Evolutionary conservation across 2,113 vertebrate genomes (phyloP), one percentile per base, ranked within the genome.

Genomic region (Heteronetta atricapilla): DNA sequence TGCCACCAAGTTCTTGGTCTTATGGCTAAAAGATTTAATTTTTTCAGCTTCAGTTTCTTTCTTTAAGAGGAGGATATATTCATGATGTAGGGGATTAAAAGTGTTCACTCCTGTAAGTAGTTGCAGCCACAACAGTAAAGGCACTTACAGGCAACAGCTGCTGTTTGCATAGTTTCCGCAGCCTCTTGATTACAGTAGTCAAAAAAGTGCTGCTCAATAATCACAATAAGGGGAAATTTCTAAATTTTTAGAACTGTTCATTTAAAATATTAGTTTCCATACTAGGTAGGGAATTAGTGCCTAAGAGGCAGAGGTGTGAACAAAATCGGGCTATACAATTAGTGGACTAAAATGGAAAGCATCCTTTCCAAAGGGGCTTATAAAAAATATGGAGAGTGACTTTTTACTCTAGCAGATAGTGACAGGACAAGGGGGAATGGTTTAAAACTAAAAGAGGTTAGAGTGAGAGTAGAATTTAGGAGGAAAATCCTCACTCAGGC

Each of bases 281-380:
- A 67, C 28, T 78, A 55, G 8, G 14, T 46, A 2, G 36, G 72
- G 66, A 66, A 17, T 25, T 42, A 22, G 21, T 26, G 22, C 22
- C 17, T 44, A 42, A 52, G 69, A 64, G 10, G 34, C 13, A 44
- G 1, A 20, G 22, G 40, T 66, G 56, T 73, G 52, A 87, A 53
- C 14, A 85, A 82, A 63, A 12, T 19, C 0, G 0, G 33, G 18
- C 20, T 55, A 10, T 66, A 6, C 6, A 28, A 28, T n/a, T 36
- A 26, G 34, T 34, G 19, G 29, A 46, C 52, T 53, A 5, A 80
- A 50, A 67, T 25, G 19, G 21, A 62, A 76, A 64, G 4, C 31
- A 44, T 64, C 18, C 8, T 62, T 86, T 66, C 55, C 48, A 50
- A 50, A 50, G 48, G 48, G 48, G 48, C 48, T 50, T 50, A 50